Evolutionary conservation across 2,888 invertebrate species (phyloP), one percentile per base, ranked within the genome.

Genomic region (Miltochrista miniata): DNA sequence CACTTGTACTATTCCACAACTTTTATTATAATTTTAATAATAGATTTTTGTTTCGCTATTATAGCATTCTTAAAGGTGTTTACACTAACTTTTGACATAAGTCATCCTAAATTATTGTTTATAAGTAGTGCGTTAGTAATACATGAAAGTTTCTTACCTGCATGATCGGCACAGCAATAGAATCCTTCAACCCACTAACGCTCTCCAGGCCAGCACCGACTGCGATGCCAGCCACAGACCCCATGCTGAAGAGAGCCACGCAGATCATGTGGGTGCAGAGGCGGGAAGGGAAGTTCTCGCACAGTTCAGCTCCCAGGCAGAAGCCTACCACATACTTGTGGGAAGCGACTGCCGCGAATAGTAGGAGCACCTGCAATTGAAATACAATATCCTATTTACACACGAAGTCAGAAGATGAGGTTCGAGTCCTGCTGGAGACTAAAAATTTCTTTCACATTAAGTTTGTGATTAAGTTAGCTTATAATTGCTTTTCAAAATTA

Each of bases 271-370:
- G 93, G 35, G 85, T 81, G 43, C 91, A 85, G 40, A 87, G 54
- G 0, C 81, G 74, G 0, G 77, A 74, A 0, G 79, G 78, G 14
- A 90, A 77, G 64, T 89, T 92, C n/a, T 92, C 92, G 38, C 93
- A 92, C 50, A 96, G 87, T 80, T 96, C 96, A 0, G 95, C 92
- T 0, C 97, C 96, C 41, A 97, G 90, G 66, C 96, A 96, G 83
- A 97, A 96, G 0, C 95, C 95, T 47, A 97, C 96, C 12, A 96
- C 96, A 63, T 95, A 93, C 85, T 97, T 97, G 85, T 97, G 96
- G 3, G 95, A 94, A 0, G 95, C 93, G 1, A 97, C 95, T 7
- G 95, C 96, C 12, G 92, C 94, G 9, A 94, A 87, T 7, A 94
- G 85, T 13, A 95, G 87, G 0, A 95, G 83, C 0, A 96, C 95